These are phyloP conservation scores for Polypedilum pembai DNA, from an alignment of 1,140 invertebrate species.

Conservation along the genomic window DNA sequence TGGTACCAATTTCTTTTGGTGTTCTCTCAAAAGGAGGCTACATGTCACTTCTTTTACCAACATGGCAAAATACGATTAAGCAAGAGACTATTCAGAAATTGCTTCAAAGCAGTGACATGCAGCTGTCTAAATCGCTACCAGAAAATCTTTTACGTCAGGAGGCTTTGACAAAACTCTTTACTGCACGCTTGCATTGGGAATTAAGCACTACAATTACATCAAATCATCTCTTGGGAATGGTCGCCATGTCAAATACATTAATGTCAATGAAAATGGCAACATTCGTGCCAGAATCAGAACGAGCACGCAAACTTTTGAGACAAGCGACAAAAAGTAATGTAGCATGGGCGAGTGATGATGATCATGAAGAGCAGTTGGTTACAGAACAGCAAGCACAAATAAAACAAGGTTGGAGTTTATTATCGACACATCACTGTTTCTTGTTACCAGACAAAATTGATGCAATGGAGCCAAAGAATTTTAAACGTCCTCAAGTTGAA, in stretches of 20 bases:
- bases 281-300: constrained; percentile 78
- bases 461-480: constrained; percentile 61
- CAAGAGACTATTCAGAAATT: constrained; percentile 43
- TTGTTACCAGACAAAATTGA: constrained; percentile 84
- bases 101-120: constrained; percentile 36
- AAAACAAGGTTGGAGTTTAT: constrained; percentile 92
- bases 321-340: constrained; percentile 33
- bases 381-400: constrained; percentile 82
- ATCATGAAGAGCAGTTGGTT: constrained; percentile 65
- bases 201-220: constrained; percentile 89
- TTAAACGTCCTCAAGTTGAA: constrained; percentile 90
- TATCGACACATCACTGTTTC: constrained; percentile 94
- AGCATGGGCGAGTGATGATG: constrained; percentile 65
- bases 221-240: constrained; percentile 89
- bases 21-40: constrained; percentile 90
- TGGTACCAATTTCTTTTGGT: constrained; percentile 93
- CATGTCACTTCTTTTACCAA: constrained; percentile 89
- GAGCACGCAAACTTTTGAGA: constrained; percentile 59
- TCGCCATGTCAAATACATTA: constrained; percentile 90
- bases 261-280: constrained; percentile 98
- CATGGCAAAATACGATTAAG: constrained; percentile 61
- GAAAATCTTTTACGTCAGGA: constrained; percentile 66
- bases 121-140: constrained; percentile 58
- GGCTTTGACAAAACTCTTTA: constrained; percentile 72
- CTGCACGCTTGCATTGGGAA: constrained; percentile 87